Conservation (phyloP, 2,113 vertebrate species). For the Oryzias melastigma region DNA sequence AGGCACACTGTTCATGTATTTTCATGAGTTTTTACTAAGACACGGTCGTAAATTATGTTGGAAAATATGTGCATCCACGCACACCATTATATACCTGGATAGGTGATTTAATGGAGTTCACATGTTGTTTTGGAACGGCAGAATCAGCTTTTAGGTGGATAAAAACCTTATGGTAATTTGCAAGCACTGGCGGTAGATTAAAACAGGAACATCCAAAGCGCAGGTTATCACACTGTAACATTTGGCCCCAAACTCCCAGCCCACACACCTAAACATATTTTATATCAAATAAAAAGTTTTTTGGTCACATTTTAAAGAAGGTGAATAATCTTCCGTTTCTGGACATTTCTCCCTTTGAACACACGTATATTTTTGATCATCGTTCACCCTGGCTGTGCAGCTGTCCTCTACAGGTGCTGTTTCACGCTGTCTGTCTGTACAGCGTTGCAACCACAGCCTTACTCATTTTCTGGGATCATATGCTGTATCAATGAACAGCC, state of each 20-base stretch:
- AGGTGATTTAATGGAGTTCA: not conserved
- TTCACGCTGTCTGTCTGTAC: not conserved
- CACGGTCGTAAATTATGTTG: not conserved
- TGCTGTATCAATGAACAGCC: not conserved
- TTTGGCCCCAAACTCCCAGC: not conserved
- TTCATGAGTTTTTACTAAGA: not conserved
- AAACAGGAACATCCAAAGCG: not conserved
- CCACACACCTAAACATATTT: not conserved
- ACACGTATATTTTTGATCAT: not conserved
- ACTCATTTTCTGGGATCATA: not conserved
- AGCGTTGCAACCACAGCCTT: not conserved
- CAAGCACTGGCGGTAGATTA: not conserved
- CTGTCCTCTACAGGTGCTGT: slow-evolving; percentile 6
- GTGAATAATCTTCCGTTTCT: not conserved
- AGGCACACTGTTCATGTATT: not conserved
- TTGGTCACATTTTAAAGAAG: not conserved
- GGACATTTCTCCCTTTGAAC: not conserved
- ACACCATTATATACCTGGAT: too few relatives aligned
- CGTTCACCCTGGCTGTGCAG: not conserved
- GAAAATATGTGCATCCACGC: not conserved
- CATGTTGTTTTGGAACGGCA: not conserved
- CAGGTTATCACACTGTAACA: not conserved
- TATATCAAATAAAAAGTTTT: not conserved
- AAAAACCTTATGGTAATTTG: not conserved
- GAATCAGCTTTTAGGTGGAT: not conserved